A percentile compares a stretch with the other conserved stretches of the same genome.
phyloP scores from a whole-genome alignment of 1,140 invertebrate genomes.

The Magallana angulata region DNA sequence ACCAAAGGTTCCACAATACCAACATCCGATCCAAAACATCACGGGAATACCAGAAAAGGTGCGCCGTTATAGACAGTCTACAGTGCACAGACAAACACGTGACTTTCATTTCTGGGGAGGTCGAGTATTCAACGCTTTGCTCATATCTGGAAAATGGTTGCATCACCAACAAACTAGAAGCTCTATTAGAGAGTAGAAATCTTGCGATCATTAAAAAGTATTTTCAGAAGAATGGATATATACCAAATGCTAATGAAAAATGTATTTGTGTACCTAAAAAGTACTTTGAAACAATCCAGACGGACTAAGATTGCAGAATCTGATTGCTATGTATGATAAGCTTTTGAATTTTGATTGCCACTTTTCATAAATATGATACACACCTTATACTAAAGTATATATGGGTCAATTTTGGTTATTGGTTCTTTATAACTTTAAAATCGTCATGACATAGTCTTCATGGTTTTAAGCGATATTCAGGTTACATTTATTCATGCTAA shows the following conservation, averaged over 20 bases:
- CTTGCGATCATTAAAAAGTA: neutral
- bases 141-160: neutral
- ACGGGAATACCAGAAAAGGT: neutral
- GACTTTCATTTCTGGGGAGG: neutral
- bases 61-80: neutral
- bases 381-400: no score
- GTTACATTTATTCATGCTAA: no score
- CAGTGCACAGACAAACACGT: neutral
- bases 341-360: no score
- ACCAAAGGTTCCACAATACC: neutral
- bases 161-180: neutral
- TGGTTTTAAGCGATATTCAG: no score
- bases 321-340: no score
- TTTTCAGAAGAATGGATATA: neutral
- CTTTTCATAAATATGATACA: no score
- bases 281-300: neutral
- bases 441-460: no score
- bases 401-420: no score
- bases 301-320: neutral
- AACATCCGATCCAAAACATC: neutral
- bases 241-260: neutral
- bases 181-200: neutral
- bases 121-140: neutral
- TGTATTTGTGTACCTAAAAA: neutral
- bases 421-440: no score